Conservation (phyloP, 92 coral and sea anemone genomes). For the Parazoanthus atlanticus region DNA sequence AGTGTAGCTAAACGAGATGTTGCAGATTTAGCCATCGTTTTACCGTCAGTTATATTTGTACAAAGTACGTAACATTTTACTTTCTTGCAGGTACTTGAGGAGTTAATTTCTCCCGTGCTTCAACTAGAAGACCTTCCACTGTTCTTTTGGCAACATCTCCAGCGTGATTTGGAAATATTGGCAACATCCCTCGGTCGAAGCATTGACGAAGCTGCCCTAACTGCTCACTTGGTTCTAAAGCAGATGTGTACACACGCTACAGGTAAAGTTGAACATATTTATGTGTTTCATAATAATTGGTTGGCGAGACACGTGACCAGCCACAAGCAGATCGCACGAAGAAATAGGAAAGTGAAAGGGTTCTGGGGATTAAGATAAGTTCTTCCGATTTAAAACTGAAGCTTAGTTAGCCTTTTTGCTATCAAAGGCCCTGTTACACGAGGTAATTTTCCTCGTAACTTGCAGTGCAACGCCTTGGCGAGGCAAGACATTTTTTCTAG, state of each 20-base stretch:
- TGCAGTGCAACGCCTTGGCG: too few species aligned
- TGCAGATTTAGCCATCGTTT: not conserved
- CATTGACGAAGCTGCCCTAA: constrained; percentile 38
- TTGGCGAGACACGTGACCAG: too few species aligned
- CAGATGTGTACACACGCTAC: constrained; percentile 2
- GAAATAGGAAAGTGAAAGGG: too few species aligned
- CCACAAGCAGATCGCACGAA: too few species aligned
- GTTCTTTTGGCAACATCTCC: constrained; percentile 46
- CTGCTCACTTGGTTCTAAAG: constrained; percentile 49
- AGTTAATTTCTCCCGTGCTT: constrained; percentile 10
- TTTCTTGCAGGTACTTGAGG: not conserved
- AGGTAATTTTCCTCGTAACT: too few species aligned
- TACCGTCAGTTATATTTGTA: too few species aligned
- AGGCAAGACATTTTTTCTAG: too few species aligned
- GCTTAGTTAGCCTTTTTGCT: too few species aligned
- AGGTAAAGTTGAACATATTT: not conserved
- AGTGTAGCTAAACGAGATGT: not conserved
- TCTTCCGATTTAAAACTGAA: too few species aligned
- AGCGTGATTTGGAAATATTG: constrained; percentile 37
- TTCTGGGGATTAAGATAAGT: too few species aligned
- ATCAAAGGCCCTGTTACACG: too few species aligned
- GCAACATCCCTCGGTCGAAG: constrained; percentile 42
- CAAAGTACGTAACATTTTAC: not conserved
- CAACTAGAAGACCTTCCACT: constrained; percentile 27
- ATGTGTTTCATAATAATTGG: too few species aligned